A percentile compares a stretch with the other conserved stretches of the same genome.
Conservation (phyloP, 2,888 invertebrate species). For the Eupithecia dodoneata region DNA sequence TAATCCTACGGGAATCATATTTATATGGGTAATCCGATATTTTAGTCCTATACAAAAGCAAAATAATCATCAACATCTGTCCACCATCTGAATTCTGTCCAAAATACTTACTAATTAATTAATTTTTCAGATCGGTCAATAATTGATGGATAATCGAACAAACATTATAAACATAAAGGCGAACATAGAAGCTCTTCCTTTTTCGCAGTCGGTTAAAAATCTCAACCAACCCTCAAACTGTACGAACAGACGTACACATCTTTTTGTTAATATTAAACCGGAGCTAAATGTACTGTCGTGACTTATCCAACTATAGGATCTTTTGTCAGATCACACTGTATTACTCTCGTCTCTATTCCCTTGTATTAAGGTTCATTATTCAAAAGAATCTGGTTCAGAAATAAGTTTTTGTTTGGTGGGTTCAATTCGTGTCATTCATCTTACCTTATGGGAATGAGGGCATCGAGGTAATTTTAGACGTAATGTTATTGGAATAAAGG, state of each 20-base stretch:
- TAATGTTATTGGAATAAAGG: neutral
- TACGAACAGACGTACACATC: neutral
- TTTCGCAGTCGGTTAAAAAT: no score
- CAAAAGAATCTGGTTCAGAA: neutral
- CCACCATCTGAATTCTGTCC: no score
- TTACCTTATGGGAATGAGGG: slow-evolving; percentile 5
- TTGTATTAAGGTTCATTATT: neutral
- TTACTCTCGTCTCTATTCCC: neutral
- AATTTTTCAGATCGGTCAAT: no score
- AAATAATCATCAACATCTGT: no score
- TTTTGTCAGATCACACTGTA: neutral
- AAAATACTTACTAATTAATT: no score
- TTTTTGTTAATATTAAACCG: neutral
- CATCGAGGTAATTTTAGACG: neutral
- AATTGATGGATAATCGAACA: no score
- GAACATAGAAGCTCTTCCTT: no score
- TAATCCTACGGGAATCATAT: no score
- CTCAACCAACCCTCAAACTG: neutral
- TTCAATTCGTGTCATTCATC: slow-evolving; percentile 6
- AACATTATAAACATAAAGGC: no score
- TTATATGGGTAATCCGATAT: no score
- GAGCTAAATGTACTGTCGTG: neutral
- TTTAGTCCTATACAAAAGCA: no score
- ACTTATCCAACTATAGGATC: neutral
- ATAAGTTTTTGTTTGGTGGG: slow-evolving; percentile 1